Base-by-base conservation (phyloP, 2,113 vertebrate genomes). In the Rhadina sibilatrix region DNA sequence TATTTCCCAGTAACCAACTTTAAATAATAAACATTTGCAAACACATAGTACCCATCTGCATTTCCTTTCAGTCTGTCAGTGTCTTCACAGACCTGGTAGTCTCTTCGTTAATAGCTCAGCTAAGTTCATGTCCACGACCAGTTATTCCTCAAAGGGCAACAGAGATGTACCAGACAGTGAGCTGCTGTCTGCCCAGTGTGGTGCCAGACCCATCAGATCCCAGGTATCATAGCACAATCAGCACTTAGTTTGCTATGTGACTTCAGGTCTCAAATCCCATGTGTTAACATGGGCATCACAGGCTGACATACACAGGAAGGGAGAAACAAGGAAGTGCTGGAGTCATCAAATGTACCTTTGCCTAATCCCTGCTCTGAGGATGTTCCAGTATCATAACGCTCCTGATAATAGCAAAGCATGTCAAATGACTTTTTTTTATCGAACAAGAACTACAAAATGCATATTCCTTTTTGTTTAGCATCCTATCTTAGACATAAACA, bases 21-120 rank as follows among this genome's bases (percentile, higher is more conserved):
- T 64, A 95, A 94, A 94, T 66, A 93, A 94, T 83, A 93, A 97
- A 87, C 92, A 94, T 47, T 95, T 86, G 56, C 44, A 90, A 93
- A 86, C 19, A 11, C 30, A 44, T 9, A 71, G 44, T 28, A 71
- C 40, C 37, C 66, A 75, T 94, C 66, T 82, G 59, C 68, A 74
- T 49, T 72, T 82, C 79, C 60, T 77, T 85, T 25, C 82, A 47
- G 16, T 38, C 61, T 57, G 46, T 53, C 69, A 79, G 65, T n/a
- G 57, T 83, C 81, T 61, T 77, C 54, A 50, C 17, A 80, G 82
- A 90, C 54, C 63, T 75, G 79, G 30, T 10, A 37, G 54, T 74
- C 17, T 71, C 53, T 66, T 42, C 46, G 69, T n/a, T 80, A 61
- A 30, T 5, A 14, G 40, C 53, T 70, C 59, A 50, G 38, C 71